Evolutionary conservation across 2,888 invertebrate genomes (phyloP), one percentile per base, ranked within the genome.

Genomic region (Nemapogon koenigi): DNA sequence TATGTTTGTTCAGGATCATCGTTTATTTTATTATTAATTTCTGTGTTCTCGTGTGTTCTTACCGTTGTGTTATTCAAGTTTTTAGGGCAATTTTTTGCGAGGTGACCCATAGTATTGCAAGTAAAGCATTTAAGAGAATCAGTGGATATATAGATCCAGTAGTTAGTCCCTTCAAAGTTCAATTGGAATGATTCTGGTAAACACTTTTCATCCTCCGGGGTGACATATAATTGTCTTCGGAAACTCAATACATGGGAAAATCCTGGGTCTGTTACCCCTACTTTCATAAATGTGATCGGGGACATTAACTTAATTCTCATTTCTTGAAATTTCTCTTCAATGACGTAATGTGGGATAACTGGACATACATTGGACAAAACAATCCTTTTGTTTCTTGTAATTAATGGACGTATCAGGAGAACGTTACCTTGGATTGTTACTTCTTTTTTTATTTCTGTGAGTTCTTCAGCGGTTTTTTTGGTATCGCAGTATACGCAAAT

Each of bases 301-400:
- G 22, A 22, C 22, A 10, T 10, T 10, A 22, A 22, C 22, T 22
- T 22, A 10, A 22, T 22, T 6, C 10, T 22, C 22, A 22, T 7
- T 22, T 22, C 22, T 22, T 22, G 6, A 7, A 22, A 22, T 10
- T 22, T 22, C 3, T 35, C 25, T 35, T 22, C 35, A 2, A 35
- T 10, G 3, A 22, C 22, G 10, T 22, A 7, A 22, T 22, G 22
- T 10, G 22, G 43, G 6, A 45, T 41, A n/a, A 45, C 38, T 3
- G 43, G 43, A 11, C 41, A n/a, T n/a, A n/a, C n/a, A n/a, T n/a
- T n/a, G n/a, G n/a, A n/a, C n/a, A n/a, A n/a, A n/a, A n/a, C n/a
- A 4, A 46, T 43, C 36, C 43, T 39, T 43, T 45, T 46, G 13
- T 46, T 46, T 29, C 40, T 40, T 6, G 44, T 42, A 10, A 46